A percentile compares a stretch with the other conserved stretches of the same genome.
These are phyloP conservation scores for Cheilosia impressa DNA, from an alignment of 2,888 invertebrate genomes.

Conservation along the genomic window DNA sequence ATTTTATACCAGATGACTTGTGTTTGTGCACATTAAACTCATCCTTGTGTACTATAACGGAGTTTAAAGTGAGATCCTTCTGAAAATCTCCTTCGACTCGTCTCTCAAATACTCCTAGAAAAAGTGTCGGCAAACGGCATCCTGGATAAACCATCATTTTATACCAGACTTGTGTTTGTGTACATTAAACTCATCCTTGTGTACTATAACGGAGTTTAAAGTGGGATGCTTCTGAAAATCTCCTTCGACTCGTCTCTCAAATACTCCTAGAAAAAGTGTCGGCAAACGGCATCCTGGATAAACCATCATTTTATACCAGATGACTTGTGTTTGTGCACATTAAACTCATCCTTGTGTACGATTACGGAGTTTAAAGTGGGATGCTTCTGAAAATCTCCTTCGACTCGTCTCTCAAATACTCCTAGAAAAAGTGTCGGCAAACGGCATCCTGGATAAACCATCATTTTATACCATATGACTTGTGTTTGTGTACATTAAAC, in stretches of 20 bases:
- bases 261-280: slow-evolving; percentile 61
- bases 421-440: slow-evolving; percentile 26
- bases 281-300: slow-evolving; percentile 72
- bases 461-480: slow-evolving; percentile 58
- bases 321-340: slow-evolving; percentile 59
- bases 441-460: slow-evolving; percentile 44
- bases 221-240: slow-evolving; percentile 63
- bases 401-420: slow-evolving; percentile 29
- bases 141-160: slow-evolving; percentile 40
- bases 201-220: slow-evolving; percentile 41
- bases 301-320: slow-evolving; percentile 64
- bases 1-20: slow-evolving; percentile 69
- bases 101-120: slow-evolving; percentile 38
- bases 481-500: slow-evolving; percentile 43
- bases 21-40: slow-evolving; percentile 55
- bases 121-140: slow-evolving; percentile 42
- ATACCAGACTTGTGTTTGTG: slow-evolving; percentile 42
- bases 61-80: slow-evolving; percentile 71
- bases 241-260: slow-evolving; percentile 64
- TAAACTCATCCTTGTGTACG: no score
- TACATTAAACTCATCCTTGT: not conserved
- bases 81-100: slow-evolving; percentile 9
- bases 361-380: slow-evolving; percentile 33
- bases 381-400: slow-evolving; percentile 5
- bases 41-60: not conserved